phyloP scores from a whole-genome alignment of 1,140 invertebrate genomes.

The Drosophila miranda region DNA sequence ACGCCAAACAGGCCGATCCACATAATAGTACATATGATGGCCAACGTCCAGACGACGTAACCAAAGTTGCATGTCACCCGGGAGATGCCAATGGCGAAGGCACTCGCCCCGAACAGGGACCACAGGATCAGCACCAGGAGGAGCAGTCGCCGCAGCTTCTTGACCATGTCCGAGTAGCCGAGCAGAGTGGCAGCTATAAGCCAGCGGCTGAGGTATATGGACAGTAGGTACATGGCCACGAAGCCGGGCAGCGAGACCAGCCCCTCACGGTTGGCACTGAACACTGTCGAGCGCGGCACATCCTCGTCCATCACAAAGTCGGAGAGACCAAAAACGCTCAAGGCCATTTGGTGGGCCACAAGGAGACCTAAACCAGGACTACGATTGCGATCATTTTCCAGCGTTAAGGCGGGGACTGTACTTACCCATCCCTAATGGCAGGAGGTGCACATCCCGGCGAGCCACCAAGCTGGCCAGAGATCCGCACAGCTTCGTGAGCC shows the following conservation, averaged over 20 bases:
- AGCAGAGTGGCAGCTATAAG: conserved; percentile 34
- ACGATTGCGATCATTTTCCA: conserved; percentile 83
- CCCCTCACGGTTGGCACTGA: conserved; percentile 95
- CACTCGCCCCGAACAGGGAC: conserved; percentile 17
- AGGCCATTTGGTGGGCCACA: conserved; percentile 31
- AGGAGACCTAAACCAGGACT: conserved; percentile 84
- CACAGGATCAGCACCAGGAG: conserved; percentile 28
- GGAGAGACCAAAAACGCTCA: conserved; percentile 83
- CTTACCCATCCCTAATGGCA: conserved; percentile 67
- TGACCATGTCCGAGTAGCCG: conserved; percentile 45
- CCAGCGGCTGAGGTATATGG: conserved; percentile 84
- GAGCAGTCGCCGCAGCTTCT: conserved; percentile 30
- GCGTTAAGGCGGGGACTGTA: neutral
- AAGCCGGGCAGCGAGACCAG: conserved; percentile 93
- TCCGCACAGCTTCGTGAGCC: conserved; percentile 90
- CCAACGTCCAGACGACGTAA: conserved; percentile 52
- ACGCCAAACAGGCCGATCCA: conserved; percentile 37
- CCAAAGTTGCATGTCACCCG: conserved; percentile 63
- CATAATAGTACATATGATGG: conserved; percentile 39
- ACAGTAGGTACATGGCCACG: conserved; percentile 90
- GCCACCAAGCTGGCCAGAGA: conserved; percentile 66
- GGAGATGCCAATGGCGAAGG: conserved; percentile 44
- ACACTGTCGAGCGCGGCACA: conserved; percentile 84
- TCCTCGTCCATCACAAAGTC: conserved; percentile 88
- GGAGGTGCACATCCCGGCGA: conserved; percentile 31